Evolutionary conservation across 2,113 vertebrate genomes (phyloP), one percentile per base, ranked within the genome.

Genomic region (Hystrix cristata): DNA sequence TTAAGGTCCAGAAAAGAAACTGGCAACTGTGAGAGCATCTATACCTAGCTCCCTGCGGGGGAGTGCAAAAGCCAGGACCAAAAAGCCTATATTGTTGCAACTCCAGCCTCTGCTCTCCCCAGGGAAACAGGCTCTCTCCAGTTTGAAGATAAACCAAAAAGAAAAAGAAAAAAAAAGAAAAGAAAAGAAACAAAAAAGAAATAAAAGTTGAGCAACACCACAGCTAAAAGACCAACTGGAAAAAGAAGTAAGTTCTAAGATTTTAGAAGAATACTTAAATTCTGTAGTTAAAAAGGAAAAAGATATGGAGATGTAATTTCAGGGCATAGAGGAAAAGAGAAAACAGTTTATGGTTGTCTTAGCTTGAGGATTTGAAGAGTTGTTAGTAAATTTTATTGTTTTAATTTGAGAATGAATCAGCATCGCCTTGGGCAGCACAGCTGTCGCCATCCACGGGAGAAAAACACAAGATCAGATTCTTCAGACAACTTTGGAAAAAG

Each of bases 371-470:
- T 81, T 95, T 88, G 76, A 88, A 90, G 71, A 94, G 91, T 59
- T 83, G 95, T 95, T 96, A 97, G 97, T 94, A 51, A 72, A 82
- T 95, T 96, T 92, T 88, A 95, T 82, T 94, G 95, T 95, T 95
- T 96, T 97, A 92, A 94, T 97, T 95, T 97, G 96, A 96, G 97
- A 90, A 74, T 95, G 96, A 95, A 95, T 94, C 96, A 85, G 87
- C 65, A 55, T 51, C 0, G 92, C 96, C 96, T 62, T 38, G 81
- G 95, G 97, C 80, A 25, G 31, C 81, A 51, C 95, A 94, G 96
- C 94, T 97, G 95, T 86, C 84, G 57, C 80, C 48, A 19, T 85
- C 38, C 81, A 67, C 25, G 34, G 87, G 87, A 90, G 69, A 93
- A 57, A 21, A 71, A 62, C 4, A 76, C 69, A 83, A 72, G 96